These are phyloP conservation scores for Volucella inanis DNA, from an alignment of 2,888 invertebrate species.

Conservation along the genomic window DNA sequence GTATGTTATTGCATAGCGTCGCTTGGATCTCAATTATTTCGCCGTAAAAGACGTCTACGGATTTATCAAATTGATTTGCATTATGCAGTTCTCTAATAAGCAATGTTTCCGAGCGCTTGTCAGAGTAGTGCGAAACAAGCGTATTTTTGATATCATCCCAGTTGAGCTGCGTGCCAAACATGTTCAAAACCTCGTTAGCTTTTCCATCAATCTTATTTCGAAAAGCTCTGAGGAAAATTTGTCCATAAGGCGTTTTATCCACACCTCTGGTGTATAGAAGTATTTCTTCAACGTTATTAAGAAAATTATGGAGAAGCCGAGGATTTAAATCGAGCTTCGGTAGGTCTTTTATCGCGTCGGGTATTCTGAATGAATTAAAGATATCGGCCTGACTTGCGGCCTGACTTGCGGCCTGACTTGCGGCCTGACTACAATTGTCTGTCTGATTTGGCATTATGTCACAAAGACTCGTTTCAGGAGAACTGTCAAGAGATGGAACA, in stretches of 20 bases:
- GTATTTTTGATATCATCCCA: conserved; percentile 68
- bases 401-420: too few relatives aligned
- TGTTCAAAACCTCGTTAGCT: conserved; percentile 72
- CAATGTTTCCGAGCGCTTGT: conserved; percentile 70
- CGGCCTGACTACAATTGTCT: too few relatives aligned
- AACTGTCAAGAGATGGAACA: too few relatives aligned
- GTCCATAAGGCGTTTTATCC: conserved; percentile 58
- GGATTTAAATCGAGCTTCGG: too few relatives aligned
- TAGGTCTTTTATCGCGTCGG: too few relatives aligned
- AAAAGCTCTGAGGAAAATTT: conserved; percentile 55
- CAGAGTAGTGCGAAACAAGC: conserved; percentile 66
- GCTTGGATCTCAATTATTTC: conserved; percentile 75
- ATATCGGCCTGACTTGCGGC: too few relatives aligned
- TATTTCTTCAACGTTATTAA: conserved; percentile 68
- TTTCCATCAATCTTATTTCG: conserved; percentile 70
- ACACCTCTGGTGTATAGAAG: conserved; percentile 18
- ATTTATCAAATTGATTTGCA: conserved; percentile 52
- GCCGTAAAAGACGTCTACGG: conserved; percentile 72
- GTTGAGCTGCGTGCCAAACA: conserved; percentile 62
- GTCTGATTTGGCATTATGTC: too few relatives aligned
- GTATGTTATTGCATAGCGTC: conserved; percentile 67
- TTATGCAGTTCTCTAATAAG: conserved; percentile 67
- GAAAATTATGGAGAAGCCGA: conserved; percentile 45
- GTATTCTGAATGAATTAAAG: too few relatives aligned
- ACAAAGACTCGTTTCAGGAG: too few relatives aligned